Percentiles rank a stretch among this genome's conserved stretches.
phyloP scores from a whole-genome alignment of 1,140 invertebrate genomes.

The Agrilus planipennis region DNA sequence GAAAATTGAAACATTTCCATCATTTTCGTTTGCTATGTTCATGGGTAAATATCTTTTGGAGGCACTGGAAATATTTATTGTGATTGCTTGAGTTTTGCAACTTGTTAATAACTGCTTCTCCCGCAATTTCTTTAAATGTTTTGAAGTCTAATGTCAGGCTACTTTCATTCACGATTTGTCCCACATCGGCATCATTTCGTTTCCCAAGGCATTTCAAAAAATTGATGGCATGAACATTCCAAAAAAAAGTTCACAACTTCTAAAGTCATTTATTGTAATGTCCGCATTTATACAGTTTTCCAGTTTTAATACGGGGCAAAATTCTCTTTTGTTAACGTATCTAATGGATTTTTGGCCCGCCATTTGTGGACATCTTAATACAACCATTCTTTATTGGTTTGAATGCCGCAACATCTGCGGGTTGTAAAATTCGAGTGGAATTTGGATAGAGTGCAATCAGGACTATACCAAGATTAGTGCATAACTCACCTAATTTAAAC shows the following conservation, averaged over 20 bases:
- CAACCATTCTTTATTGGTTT: constrained; percentile 24
- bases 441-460: constrained; percentile 30
- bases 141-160: too few species aligned
- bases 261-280: constrained; percentile 16
- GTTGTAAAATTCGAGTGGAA: constrained; percentile 29
- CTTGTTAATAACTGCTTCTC: too few species aligned
- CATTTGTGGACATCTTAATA: constrained; percentile 16
- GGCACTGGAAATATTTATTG: too few species aligned
- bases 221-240: constrained; percentile 15
- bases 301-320: constrained; percentile 20
- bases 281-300: constrained; percentile 12
- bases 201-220: constrained; percentile 17
- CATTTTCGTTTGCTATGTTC: too few species aligned
- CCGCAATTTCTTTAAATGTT: too few species aligned
- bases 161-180: neutral
- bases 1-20: too few species aligned
- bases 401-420: constrained; percentile 31
- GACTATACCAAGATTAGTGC: constrained; percentile 23
- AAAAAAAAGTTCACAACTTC: constrained; percentile 15
- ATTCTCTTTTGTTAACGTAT: constrained; percentile 12
- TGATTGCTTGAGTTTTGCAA: too few species aligned
- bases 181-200: neutral
- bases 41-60: too few species aligned
- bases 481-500: constrained; percentile 20
- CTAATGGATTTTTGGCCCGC: constrained; percentile 9